phyloP scores from a whole-genome alignment of 2,888 invertebrate species.

The Mesorhabditis spiculigera region DNA sequence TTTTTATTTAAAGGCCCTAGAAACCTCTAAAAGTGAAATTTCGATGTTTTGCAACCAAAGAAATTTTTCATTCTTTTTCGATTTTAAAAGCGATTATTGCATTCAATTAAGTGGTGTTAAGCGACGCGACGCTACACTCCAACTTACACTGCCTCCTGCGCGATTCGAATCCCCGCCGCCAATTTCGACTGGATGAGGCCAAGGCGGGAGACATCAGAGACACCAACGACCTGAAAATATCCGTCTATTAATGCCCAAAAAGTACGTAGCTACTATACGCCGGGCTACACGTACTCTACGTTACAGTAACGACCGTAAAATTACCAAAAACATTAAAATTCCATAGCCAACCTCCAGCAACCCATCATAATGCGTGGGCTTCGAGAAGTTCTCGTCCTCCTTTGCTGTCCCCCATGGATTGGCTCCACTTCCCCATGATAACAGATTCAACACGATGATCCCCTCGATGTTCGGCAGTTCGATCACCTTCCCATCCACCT shows the following conservation, averaged over 20 bases:
- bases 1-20: too few species aligned
- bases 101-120: too few species aligned
- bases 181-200: slow-evolving; percentile 98
- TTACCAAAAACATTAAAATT: neutral
- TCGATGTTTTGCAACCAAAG: too few species aligned
- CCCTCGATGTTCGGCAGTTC: slow-evolving; percentile 92
- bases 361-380: slow-evolving; percentile 99
- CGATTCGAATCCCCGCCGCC: slow-evolving; percentile 92
- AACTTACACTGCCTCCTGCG: slow-evolving; percentile 75
- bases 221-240: slow-evolving; percentile 76
- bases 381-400: slow-evolving; percentile 87
- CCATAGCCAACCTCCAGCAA: slow-evolving; percentile 73
- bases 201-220: slow-evolving; percentile 95
- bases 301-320: neutral
- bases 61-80: too few species aligned
- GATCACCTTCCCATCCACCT: slow-evolving; percentile 73
- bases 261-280: too few species aligned
- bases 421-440: slow-evolving; percentile 99
- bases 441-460: slow-evolving; percentile 96
- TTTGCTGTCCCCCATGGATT: slow-evolving; percentile 99
- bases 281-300: neutral
- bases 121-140: too few species aligned
- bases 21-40: too few species aligned
- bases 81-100: too few species aligned
- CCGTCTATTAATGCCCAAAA: neutral